These are phyloP conservation scores for Gisinianus flammeolus DNA, from an alignment of 2,888 invertebrate genomes.

Conservation along the genomic window DNA sequence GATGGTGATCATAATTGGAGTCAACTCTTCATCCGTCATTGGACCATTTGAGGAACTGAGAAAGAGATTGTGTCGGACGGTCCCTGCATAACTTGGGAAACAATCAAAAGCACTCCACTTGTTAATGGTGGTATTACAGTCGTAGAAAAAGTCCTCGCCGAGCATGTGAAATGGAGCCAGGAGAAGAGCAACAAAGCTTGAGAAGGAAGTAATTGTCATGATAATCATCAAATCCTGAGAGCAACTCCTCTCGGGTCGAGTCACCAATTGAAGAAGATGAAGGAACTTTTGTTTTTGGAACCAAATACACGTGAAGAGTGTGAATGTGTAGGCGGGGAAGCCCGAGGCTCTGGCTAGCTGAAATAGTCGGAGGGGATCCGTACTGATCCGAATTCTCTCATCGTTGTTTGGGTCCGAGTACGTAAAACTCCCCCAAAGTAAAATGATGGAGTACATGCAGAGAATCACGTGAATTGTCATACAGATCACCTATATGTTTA, in stretches of 20 bases:
- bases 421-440: slow-evolving; percentile 5
- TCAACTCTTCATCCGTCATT: not conserved
- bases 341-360: not conserved
- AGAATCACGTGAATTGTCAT: not conserved
- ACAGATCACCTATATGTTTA: not conserved
- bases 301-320: slow-evolving; percentile 3
- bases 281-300: slow-evolving; percentile 1
- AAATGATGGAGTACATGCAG: not conserved
- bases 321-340: not conserved
- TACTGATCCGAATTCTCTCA: not conserved
- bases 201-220: not conserved
- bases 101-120: slow-evolving; percentile 2
- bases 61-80: slow-evolving; percentile 11
- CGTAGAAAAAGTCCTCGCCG: slow-evolving; percentile 14
- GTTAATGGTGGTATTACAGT: not conserved
- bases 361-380: not conserved
- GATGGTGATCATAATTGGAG: not conserved
- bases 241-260: not conserved
- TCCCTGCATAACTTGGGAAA: slow-evolving; percentile 2
- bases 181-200: not conserved
- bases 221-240: not conserved
- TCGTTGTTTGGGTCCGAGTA: not conserved
- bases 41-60: not conserved
- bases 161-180: slow-evolving; percentile 14
- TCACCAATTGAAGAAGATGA: slow-evolving; percentile 4